These are phyloP conservation scores for Zeuzera pyrina DNA, from an alignment of 2,888 invertebrate species.

Conservation along the genomic window DNA sequence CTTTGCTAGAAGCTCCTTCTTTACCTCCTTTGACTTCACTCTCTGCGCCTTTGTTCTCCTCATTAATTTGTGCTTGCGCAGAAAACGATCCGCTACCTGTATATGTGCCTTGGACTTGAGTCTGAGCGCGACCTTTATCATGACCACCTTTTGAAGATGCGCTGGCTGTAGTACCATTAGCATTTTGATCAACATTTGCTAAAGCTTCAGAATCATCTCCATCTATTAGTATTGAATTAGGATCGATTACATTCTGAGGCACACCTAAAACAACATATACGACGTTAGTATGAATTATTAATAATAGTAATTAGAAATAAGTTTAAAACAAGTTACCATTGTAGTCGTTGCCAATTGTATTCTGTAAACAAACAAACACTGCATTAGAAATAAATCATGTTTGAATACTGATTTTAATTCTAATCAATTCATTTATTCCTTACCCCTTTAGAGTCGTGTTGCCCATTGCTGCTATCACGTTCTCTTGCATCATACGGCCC, in stretches of 20 bases:
- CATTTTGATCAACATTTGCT: conserved; percentile 71
- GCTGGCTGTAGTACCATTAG: conserved; percentile 80
- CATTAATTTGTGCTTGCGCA: conserved; percentile 86
- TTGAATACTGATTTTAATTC: conserved; percentile 1
- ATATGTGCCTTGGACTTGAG: conserved; percentile 87
- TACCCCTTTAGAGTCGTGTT: conserved; percentile 23
- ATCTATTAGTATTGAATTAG: conserved; percentile 52
- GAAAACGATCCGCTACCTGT: conserved; percentile 85
- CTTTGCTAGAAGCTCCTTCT: conserved; percentile 82
- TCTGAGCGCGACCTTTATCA: conserved; percentile 83
- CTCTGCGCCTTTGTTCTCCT: conserved; percentile 81
- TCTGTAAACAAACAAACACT: conserved; percentile 1
- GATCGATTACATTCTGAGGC: conserved; percentile 54
- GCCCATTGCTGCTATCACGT: conserved; percentile 6
- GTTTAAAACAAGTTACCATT: not conserved
- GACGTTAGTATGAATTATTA: not conserved
- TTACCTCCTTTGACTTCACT: conserved; percentile 80
- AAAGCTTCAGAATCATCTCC: conserved; percentile 83
- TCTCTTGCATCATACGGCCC: conserved; percentile 9
- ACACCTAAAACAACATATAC: conserved; percentile 29
- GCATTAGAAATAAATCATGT: conserved; percentile 2
- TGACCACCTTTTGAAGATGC: conserved; percentile 85
- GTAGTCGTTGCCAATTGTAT: not conserved
- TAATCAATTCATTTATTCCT: conserved; percentile 12
- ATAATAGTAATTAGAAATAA: not conserved